Evolutionary conservation across 2,888 invertebrate genomes (phyloP), one percentile per base, ranked within the genome.

Genomic region (Therioaphis trifolii): DNA sequence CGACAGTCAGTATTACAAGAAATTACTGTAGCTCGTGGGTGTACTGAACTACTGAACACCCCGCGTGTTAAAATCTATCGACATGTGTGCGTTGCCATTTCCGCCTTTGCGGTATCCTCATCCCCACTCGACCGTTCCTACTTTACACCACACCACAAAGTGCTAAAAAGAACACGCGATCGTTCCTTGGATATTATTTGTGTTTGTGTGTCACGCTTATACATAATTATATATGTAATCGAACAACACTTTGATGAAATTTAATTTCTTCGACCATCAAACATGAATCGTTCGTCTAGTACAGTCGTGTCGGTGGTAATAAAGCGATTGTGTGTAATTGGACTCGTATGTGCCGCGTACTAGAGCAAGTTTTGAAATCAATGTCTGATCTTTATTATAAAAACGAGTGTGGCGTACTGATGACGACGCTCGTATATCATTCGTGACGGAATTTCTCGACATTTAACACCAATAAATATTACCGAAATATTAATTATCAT

Each of bases 31-130:
- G 29, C 21, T 68, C 27, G 55, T 68, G 40, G 66, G 76, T 77
- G 66, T 66, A 21, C 66, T 35, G 40, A 52, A 78, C 76, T 66
- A 21, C 66, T 35, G 40, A 52, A 78, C 76, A 76, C 66, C 78
- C 40, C 52, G 66, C 58, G 66, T 40, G 78, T 79, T 69, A 79
- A 79, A 77, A 69, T 69, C 68, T 43, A 43, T 79, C 68, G 55
- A 79, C 78, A 79, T 43, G 78, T 79, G 78, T 55, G 78, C 55
- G 40, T 78, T 43, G 78, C 78, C n/a, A 55, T 79, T 79, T 79
- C 78, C 78, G 78, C 69, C 69, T 79, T 79, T 79, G 69, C 55
- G 21, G 61, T 61, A 55, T 58, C 40, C 40, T 27, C 4, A 58
- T 40, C 14, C 58, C 24, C 21, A 24, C 27, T 55, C 11, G 35